Evolutionary conservation across 2,113 vertebrate genomes (phyloP).

Genomic region (Ochotona princeps): DNA sequence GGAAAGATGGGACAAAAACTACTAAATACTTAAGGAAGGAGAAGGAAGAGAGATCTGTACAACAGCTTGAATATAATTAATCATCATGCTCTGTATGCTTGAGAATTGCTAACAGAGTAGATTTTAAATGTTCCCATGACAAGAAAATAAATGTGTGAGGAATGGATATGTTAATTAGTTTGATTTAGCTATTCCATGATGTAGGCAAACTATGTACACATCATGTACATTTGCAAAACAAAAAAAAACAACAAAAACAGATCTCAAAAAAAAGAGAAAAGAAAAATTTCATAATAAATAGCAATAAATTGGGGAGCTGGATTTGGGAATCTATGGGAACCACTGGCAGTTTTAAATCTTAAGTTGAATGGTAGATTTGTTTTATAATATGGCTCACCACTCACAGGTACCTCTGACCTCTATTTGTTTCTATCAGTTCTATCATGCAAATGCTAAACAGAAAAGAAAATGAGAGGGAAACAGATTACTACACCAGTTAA

Average conservation of each 20-base stretch:
- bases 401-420: background rate
- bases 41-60: background rate
- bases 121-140: background rate
- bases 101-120: background rate
- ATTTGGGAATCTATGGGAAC: fast-evolving
- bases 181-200: background rate
- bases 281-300: background rate
- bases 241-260: background rate
- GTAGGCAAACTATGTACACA: background rate
- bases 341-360: background rate
- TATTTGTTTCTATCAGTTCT: background rate
- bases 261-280: background rate
- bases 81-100: too few species aligned
- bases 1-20: background rate
- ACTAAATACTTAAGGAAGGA: background rate
- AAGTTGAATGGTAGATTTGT: background rate
- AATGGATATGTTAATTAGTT: background rate
- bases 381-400: background rate
- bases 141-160: background rate
- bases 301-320: background rate
- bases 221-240: background rate
- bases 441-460: background rate
- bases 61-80: background rate
- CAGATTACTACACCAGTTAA: background rate
- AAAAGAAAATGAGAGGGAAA: background rate